Percentiles rank a stretch among this genome's conserved stretches.
phyloP scores from a whole-genome alignment of 2,797 vertebrate genomes.

The Petrocephalus schoutedeni region DNA sequence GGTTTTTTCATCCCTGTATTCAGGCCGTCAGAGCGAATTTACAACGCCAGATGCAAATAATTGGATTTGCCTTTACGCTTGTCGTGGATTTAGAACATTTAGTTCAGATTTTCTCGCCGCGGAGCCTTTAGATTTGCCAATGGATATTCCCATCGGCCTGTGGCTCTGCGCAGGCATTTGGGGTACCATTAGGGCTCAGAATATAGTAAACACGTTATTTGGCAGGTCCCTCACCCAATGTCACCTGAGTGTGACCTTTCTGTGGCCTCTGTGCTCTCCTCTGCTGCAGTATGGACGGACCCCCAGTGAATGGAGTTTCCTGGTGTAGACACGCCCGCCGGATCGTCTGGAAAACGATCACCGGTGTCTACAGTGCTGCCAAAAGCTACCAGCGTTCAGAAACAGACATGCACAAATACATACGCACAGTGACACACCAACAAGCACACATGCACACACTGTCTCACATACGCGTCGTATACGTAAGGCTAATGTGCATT shows the following conservation, averaged over 20 bases:
- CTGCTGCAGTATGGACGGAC: conserved; percentile 68
- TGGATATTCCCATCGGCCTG: conserved; percentile 50
- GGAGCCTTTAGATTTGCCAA: conserved; percentile 58
- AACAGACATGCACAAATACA: neutral
- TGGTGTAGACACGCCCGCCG: conserved; percentile 47
- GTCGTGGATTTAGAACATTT: conserved; percentile 62
- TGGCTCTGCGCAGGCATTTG: neutral
- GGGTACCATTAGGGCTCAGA: neutral
- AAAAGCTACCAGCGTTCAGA: neutral
- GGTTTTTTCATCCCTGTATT: conserved; percentile 69
- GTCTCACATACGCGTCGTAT: neutral
- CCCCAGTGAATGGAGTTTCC: conserved; percentile 66
- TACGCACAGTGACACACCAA: neutral
- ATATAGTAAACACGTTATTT: neutral
- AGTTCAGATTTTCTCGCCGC: conserved; percentile 57
- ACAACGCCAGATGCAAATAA: conserved; percentile 74
- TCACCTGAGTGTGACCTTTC: conserved; percentile 11
- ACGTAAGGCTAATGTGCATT: conserved; percentile 22
- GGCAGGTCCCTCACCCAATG: neutral
- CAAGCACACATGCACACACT: neutral
- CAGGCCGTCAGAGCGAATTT: conserved; percentile 73
- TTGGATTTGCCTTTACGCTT: conserved; percentile 71
- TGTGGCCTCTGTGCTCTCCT: conserved; percentile 37
- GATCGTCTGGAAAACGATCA: neutral
- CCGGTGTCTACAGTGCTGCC: neutral